These are phyloP conservation scores for Bergia puertoricense DNA, from an alignment of 92 coral and sea anemone species.

Conservation along the genomic window DNA sequence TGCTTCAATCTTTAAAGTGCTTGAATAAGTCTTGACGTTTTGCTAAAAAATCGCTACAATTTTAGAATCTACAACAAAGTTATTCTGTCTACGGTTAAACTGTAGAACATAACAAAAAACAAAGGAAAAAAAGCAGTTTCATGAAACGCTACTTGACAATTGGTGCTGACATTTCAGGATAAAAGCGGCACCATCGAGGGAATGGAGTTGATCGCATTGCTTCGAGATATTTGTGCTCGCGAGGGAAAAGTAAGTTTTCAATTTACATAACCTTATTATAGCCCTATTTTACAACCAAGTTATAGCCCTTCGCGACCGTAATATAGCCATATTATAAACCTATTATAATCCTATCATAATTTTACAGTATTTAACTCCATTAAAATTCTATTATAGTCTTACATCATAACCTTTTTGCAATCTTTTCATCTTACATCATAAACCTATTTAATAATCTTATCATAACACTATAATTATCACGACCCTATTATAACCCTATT, in stretches of 20 bases:
- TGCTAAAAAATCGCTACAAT: background rate
- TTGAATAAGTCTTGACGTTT: background rate
- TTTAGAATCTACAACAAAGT: background rate
- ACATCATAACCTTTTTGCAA: too few relatives aligned
- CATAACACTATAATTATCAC: too few relatives aligned
- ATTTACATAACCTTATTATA: background rate
- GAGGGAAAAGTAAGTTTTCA: conserved; percentile 46
- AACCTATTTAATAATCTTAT: too few relatives aligned
- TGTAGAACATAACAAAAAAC: background rate
- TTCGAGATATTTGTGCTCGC: conserved; percentile 51
- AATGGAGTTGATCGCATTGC: conserved; percentile 49
- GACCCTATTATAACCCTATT: too few relatives aligned
- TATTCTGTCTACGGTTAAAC: background rate
- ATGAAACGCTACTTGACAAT: background rate
- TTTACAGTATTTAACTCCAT: too few relatives aligned
- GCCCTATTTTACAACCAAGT: background rate
- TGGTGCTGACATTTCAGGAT: conserved; percentile 30
- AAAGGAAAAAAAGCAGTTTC: background rate
- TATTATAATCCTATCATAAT: background rate
- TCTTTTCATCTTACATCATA: too few relatives aligned
- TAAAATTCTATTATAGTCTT: too few relatives aligned
- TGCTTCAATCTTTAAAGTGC: background rate
- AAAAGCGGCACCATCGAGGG: conserved; percentile 54
- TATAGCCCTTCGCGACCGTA: background rate
- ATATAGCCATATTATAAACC: too few relatives aligned